These are phyloP conservation scores for Dorcus hopei DNA, from an alignment of 2,888 invertebrate genomes.

Conservation along the genomic window DNA sequence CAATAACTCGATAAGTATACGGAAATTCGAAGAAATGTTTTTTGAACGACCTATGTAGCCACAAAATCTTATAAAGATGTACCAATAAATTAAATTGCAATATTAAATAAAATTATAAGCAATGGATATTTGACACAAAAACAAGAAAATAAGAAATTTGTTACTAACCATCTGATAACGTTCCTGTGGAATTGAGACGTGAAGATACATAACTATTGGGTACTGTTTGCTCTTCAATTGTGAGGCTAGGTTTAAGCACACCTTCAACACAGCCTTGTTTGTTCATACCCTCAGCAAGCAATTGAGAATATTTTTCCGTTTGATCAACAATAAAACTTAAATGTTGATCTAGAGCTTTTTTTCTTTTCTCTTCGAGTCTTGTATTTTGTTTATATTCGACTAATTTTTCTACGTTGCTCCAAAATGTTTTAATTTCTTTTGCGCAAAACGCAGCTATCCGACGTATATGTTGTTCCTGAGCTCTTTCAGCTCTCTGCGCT, in stretches of 20 bases:
- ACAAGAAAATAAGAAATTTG: background rate
- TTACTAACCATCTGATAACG: conserved; percentile 53
- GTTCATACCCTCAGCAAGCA: conserved; percentile 83
- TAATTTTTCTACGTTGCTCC: conserved; percentile 95
- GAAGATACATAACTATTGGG: conserved; percentile 53
- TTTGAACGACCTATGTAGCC: no score
- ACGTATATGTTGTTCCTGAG: conserved; percentile 81
- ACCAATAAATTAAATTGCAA: no score
- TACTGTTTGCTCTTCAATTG: conserved; percentile 32
- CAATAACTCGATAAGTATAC: no score
- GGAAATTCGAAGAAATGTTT: no score
- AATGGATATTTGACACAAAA: no score
- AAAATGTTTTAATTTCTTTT: conserved; percentile 90
- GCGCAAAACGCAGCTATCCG: conserved; percentile 88
- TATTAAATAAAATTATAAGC: no score
- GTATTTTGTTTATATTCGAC: conserved; percentile 93
- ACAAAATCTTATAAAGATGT: no score
- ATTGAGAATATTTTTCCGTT: conserved; percentile 94
- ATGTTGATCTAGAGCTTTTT: conserved; percentile 93
- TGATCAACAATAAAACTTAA: conserved; percentile 97
- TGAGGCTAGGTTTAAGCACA: background rate
- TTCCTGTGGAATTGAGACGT: conserved; percentile 46
- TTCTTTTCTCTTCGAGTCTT: conserved; percentile 89
- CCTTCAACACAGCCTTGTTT: conserved; percentile 43
- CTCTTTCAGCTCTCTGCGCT: conserved; percentile 87